Conservation (phyloP, 2,797 vertebrate species). For the Amniataba percoides region DNA sequence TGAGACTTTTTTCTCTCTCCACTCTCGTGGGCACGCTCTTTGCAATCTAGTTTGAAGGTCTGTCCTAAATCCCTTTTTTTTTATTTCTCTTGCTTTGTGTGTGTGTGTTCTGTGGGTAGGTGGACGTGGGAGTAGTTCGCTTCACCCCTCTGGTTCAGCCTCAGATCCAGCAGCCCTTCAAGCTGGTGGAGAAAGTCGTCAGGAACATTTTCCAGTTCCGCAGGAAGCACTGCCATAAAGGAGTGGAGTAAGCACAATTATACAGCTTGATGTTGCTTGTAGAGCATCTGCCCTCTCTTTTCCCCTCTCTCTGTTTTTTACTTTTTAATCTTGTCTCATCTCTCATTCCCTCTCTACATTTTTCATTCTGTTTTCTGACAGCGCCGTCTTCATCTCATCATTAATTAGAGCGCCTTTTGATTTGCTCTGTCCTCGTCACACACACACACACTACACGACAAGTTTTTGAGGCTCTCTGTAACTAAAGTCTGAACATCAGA, state of each 20-base stretch:
- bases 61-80: conserved; percentile 31
- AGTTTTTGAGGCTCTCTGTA: conserved; percentile 33
- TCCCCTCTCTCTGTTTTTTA: conserved; percentile 18
- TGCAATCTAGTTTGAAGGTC: conserved; percentile 28
- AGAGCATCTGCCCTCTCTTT: conserved; percentile 1
- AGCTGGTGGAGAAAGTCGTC: conserved; percentile 94
- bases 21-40: conserved; percentile 21
- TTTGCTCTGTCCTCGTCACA: conserved; percentile 6
- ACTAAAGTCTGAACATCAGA: conserved; percentile 35
- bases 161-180: conserved; percentile 94
- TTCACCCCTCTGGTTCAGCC: conserved; percentile 92
- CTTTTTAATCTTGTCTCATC: conserved; percentile 56
- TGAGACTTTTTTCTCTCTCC: background rate
- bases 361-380: conserved; percentile 56
- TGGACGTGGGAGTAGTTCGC: conserved; percentile 94
- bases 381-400: conserved; percentile 46
- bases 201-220: conserved; percentile 93
- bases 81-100: conserved; percentile 37
- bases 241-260: conserved; percentile 88
- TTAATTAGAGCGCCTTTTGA: conserved; percentile 46
- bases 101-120: conserved; percentile 79
- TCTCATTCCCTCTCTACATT: conserved; percentile 57
- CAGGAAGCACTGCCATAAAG: conserved; percentile 92
- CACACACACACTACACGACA: conserved; percentile 1
- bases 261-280: conserved; percentile 11